Conservation (phyloP, 2,888 invertebrate genomes). For the Drosophila mercatorum region DNA sequence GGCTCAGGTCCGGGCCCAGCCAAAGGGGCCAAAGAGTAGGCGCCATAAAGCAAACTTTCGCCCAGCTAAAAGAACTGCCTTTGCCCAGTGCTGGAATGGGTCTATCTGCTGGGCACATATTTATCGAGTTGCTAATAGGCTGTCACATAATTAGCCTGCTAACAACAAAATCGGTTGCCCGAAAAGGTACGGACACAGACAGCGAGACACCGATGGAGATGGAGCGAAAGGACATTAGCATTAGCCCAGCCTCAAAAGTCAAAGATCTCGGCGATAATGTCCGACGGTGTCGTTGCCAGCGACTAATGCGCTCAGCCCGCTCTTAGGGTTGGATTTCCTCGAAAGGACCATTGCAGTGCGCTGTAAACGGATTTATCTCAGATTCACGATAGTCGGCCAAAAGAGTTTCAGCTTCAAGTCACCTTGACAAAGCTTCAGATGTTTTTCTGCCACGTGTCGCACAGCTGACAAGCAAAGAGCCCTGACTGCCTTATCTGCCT, state of each 20-base stretch:
- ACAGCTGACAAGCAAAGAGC: background rate
- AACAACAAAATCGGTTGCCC: constrained; percentile 71
- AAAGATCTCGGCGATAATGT: constrained; percentile 74
- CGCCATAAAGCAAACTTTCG: constrained; percentile 66
- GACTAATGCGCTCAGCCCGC: constrained; percentile 58
- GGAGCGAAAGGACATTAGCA: constrained; percentile 62
- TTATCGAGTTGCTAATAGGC: constrained; percentile 83
- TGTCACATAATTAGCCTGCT: constrained; percentile 82
- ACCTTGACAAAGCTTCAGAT: background rate
- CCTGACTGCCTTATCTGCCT: background rate
- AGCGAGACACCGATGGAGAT: constrained; percentile 1
- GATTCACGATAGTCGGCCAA: constrained; percentile 32
- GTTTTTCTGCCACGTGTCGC: constrained; percentile 6
- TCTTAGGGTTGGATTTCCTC: constrained; percentile 34
- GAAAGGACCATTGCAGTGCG: constrained; percentile 35
- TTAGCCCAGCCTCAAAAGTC: constrained; percentile 69
- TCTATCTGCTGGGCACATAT: constrained; percentile 76
- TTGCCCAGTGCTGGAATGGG: constrained; percentile 39
- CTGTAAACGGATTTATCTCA: constrained; percentile 45
- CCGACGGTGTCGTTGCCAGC: constrained; percentile 46
- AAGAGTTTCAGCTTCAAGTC: background rate
- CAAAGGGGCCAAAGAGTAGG: constrained; percentile 17
- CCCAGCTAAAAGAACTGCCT: constrained; percentile 36
- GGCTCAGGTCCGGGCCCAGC: constrained; percentile 21
- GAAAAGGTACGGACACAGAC: constrained; percentile 43